A percentile compares a stretch with the other conserved stretches of the same genome.
Conservation (phyloP, 2,888 invertebrate species). For the Scrobipalpa atriplicella region DNA sequence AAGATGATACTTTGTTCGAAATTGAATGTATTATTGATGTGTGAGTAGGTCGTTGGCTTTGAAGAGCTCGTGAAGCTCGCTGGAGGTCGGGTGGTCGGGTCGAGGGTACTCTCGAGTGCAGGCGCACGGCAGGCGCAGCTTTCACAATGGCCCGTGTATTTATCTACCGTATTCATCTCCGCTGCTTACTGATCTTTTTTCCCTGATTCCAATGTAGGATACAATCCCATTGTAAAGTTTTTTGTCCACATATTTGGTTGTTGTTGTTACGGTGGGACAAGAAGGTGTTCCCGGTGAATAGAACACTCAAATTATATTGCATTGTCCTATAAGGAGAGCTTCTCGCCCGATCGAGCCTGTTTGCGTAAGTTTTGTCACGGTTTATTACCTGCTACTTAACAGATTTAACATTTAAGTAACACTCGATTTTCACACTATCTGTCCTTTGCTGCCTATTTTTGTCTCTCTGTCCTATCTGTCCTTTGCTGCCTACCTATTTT, state of each 20-base stretch:
- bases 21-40: constrained; percentile 18
- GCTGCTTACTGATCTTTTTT: constrained; percentile 60
- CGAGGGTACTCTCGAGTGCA: constrained; percentile 42
- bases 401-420: too few relatives aligned
- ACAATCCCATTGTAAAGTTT: constrained; percentile 71
- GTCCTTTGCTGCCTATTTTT: background rate
- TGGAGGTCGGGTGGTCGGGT: constrained; percentile 41
- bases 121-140: constrained; percentile 44
- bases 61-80: constrained; percentile 20
- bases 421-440: constrained; percentile 29
- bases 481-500: background rate
- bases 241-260: constrained; percentile 72
- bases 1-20: background rate
- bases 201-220: constrained; percentile 55
- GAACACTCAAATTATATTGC: constrained; percentile 62
- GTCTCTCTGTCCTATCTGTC: too few relatives aligned
- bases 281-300: constrained; percentile 61
- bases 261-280: constrained; percentile 61
- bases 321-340: constrained; percentile 50
- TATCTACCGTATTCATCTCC: constrained; percentile 74
- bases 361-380: constrained; percentile 50
- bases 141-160: constrained; percentile 69
- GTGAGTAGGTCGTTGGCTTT: constrained; percentile 11
- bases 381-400: constrained; percentile 45
- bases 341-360: constrained; percentile 43